Percentiles rank a stretch among this genome's conserved stretches.
These are phyloP conservation scores for Agriopis marginaria DNA, from an alignment of 2,888 invertebrate genomes.

Conservation along the genomic window DNA sequence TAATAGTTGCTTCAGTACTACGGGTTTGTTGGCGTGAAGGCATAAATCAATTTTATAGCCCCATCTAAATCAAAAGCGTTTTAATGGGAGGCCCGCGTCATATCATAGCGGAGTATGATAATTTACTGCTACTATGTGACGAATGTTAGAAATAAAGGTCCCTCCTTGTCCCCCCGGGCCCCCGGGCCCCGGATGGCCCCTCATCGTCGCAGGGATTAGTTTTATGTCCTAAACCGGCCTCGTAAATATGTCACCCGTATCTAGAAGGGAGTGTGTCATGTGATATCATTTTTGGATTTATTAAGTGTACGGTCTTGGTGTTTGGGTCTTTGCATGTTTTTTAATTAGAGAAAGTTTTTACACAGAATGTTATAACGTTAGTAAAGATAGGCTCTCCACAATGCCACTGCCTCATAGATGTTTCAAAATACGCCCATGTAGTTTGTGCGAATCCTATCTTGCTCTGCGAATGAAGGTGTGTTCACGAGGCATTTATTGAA, in stretches of 20 bases:
- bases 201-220: conserved; percentile 77
- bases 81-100: conserved; percentile 87
- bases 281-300: conserved; percentile 84
- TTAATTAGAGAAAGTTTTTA: conserved; percentile 22
- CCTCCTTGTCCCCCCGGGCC: conserved; percentile 62
- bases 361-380: no score
- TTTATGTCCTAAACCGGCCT: conserved; percentile 81
- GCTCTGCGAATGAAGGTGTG: no score
- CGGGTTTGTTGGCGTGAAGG: conserved; percentile 86
- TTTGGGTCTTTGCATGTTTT: conserved; percentile 40
- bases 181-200: conserved; percentile 47
- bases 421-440: no score
- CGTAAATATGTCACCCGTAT: conserved; percentile 85
- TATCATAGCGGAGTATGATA: conserved; percentile 87
- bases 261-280: conserved; percentile 72
- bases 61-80: conserved; percentile 87
- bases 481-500: no score
- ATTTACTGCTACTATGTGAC: conserved; percentile 87
- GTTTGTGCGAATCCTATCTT: no score
- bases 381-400: no score
- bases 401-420: no score
- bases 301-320: conserved; percentile 57
- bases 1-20: conserved; percentile 86
- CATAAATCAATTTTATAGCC: conserved; percentile 88
- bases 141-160: conserved; percentile 87